Base-by-base conservation (phyloP, 1,140 invertebrate species). In the Heliothis virescens region DNA sequence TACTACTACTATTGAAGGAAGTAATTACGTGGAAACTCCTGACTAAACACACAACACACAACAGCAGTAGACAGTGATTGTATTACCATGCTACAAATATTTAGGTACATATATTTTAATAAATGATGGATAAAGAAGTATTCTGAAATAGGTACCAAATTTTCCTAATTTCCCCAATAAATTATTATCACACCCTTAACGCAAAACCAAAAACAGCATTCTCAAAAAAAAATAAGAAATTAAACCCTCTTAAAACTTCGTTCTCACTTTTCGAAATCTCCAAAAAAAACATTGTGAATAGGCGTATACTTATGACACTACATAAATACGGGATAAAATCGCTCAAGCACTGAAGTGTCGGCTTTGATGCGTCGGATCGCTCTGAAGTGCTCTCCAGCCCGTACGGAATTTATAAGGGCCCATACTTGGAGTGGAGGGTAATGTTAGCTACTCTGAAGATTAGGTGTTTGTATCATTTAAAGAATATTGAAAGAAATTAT, bases 301-400 rank as follows among this genome's bases (percentile, higher is more conserved):
- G 34, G n/a, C 29, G 29, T 15, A 26, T 29, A 69, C 21, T 29
- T 52, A 69, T n/a, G 65, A 69, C 50, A 69, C 50, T 26, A 69
- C 47, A 52, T 52, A 18, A 53, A 71, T 53, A 50, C 13, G 13
- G 21, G 21, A 50, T 71, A 16, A 67, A 21, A 48, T 13, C 18
- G 21, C 11, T 21, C 26, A 50, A 29, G 48, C 18, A 41, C 10
- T 11, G 16, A 16, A 67, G 21, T n/a, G 48, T 15, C 53, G 21
- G 53, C 67, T 71, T 71, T 52, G 67, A 71, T 15, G 48, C 67
- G 67, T 71, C 3, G 21, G 16, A 53, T 29, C 50, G 48, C 12
- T 29, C 18, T 48, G 10, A 16, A 67, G 65, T 18, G 47, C 65
- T 69, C 65, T 69, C 18, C 50, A 69, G 11, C 48, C 4, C 10